Evolutionary conservation across 2,888 invertebrate species (phyloP).

Genomic region (Eurois occulta): DNA sequence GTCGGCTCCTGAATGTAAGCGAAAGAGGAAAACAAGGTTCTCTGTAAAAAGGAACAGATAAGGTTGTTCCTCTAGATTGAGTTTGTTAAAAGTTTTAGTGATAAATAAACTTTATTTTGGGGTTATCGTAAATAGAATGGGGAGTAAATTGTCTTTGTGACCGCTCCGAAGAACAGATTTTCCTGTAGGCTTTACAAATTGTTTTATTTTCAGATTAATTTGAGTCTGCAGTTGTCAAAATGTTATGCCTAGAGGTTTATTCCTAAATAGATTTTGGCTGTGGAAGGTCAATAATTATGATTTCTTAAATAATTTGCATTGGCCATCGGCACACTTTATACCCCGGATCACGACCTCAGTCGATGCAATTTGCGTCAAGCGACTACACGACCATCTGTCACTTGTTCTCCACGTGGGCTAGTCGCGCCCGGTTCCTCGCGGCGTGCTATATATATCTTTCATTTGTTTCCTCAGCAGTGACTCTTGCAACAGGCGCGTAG

Average conservation of each 20-base stretch:
- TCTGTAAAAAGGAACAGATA: constrained; percentile 49
- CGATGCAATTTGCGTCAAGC: not conserved
- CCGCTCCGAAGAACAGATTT: not conserved
- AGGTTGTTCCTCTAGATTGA: constrained; percentile 48
- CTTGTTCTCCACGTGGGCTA: not conserved
- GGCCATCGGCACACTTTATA: not conserved
- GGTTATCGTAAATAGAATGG: constrained; percentile 34
- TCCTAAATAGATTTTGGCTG: not conserved
- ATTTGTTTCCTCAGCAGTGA: not conserved
- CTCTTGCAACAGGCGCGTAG: not conserved
- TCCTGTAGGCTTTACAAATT: not conserved
- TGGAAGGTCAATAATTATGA: no score
- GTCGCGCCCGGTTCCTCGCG: not conserved
- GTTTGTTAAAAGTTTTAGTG: constrained; percentile 54
- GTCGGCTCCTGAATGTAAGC: constrained; percentile 42
- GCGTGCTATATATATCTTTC: not conserved
- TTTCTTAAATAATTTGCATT: no score
- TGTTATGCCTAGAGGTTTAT: not conserved
- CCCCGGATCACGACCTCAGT: not conserved
- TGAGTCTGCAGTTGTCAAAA: not conserved
- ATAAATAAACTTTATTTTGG: constrained; percentile 48
- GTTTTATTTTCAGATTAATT: constrained; percentile 23
- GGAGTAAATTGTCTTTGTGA: constrained; percentile 34
- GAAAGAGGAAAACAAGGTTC: constrained; percentile 30
- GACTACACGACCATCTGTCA: not conserved